Base-by-base conservation (phyloP, 2,113 vertebrate species). In the Rhabdornis inornatus region DNA sequence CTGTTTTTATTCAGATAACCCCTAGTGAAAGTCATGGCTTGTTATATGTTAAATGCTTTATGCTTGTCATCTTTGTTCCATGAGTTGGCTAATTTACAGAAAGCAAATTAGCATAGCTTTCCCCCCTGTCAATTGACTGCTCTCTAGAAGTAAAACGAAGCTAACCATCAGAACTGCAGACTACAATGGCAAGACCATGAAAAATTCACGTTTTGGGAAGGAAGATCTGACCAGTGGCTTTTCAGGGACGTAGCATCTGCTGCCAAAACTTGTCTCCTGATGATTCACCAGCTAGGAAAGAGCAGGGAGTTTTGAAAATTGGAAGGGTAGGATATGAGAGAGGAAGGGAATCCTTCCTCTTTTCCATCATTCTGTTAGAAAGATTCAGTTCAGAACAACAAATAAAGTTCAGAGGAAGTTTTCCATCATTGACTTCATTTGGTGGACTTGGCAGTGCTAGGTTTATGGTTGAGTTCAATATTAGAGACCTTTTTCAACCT, bases 1-100 rank as follows among this genome's bases (percentile, higher is more conserved):
- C 78, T 97, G 69, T 89, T 97, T 93, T 89, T 39, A 21, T 92
- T 92, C 72, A 57, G 92, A 97, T 95, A 96, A 93, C 79, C 80
- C 64, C 15, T 53, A 56, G 49, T 88, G 59, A 69, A 90, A 93
- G 52, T 78, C 56, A 20, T 45, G 53, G 47, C 18, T 92, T 86
- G 14, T 85, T 94, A 81, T 30, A 77, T 13, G 5, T 86, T 95
- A 90, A 93, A 75, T 4, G 0, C 69, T 84, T 92, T 90, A 55
- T 83, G 42, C 79, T 83, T 96, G 93, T 93, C 74, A 59, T 74
- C 42, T 89, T 92, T 88, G 63, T 92, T 89, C 42, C 33, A 33
- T 12, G 18, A 85, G 17, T 44, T 53, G 61, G 25, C 68, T 68
- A n/a, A 82, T 76, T 89, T 89, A 79, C 56, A 49, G 37, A 60